Percentiles rank a stretch among this genome's conserved stretches.
These are phyloP conservation scores for Eulemur macaco DNA, from an alignment of 2,113 vertebrate species.

Conservation along the genomic window DNA sequence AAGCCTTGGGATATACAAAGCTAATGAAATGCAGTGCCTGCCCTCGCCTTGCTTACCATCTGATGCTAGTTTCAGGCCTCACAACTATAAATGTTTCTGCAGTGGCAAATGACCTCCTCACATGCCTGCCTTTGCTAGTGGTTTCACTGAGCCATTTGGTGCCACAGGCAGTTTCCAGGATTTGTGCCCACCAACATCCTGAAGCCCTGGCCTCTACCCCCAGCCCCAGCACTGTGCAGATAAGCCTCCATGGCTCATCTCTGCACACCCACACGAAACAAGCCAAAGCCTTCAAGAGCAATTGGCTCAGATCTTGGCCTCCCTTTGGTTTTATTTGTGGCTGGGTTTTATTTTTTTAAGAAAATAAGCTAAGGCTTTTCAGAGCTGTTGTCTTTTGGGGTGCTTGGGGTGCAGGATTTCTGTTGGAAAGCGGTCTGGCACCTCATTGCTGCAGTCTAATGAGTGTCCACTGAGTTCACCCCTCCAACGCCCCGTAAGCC, in stretches of 20 bases:
- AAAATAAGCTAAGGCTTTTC: background rate
- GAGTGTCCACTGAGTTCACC: background rate
- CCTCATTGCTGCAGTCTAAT: background rate
- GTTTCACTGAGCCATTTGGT: background rate
- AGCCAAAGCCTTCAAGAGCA: background rate
- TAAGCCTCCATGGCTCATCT: background rate
- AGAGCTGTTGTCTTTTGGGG: background rate
- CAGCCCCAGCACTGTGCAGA: background rate
- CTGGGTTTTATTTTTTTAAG: background rate
- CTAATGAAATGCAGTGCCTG: background rate
- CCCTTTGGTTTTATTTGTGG: slow-evolving; percentile 25
- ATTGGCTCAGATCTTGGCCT: background rate
- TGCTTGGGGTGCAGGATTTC: background rate
- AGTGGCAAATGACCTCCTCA: background rate
- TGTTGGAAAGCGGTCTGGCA: background rate
- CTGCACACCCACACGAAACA: background rate
- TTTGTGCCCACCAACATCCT: background rate
- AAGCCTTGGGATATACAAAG: background rate
- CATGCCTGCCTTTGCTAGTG: background rate
- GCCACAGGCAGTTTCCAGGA: background rate
- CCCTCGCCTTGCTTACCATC: background rate
- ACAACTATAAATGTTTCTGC: background rate
- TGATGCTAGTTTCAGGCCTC: background rate
- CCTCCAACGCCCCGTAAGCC: background rate
- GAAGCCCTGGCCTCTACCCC: background rate